Base-by-base conservation (phyloP, 1,140 invertebrate genomes). In the Phymastichus coffea region DNA sequence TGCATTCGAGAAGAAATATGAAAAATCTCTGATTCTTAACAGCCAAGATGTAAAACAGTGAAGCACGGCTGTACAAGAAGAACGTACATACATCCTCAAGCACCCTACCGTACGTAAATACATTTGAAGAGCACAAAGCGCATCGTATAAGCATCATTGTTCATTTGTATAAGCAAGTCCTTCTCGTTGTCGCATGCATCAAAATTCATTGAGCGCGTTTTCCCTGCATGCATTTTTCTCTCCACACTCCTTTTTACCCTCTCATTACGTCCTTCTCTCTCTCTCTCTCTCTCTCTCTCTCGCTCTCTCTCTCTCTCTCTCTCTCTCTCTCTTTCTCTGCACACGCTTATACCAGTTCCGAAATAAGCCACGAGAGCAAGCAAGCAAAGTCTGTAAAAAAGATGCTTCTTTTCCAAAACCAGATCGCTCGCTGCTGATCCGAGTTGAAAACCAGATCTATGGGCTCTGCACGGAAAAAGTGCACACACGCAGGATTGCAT, bases 391-490 rank as follows among this genome's bases (percentile, higher is more conserved):
- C 47, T 51, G 56, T 41, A 58, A 51, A 58, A 58, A 58, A 41
- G 28, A 20, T 15, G 26, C 19, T 63, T 64, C 62, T 66, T 61
- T 61, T 66, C 57, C 41, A 61, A 47, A 66, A 66, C 64, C 62
- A 66, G 62, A 61, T 63, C 52, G 17, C 25, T 6, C 33, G 3
- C 19, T 25, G 17, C n/a, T 14, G 1, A 26, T 4, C 20, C 23
- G 38, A 43, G 44, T n/a, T 28, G 33, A 40, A 57, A 57, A 48
- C 22, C 33, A 65, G 53, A 65, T 63, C 61, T 65, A n/a, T n/a
- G 35, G 61, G 60, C 56, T 17, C 28, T 35, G 52, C 48, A 58
- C 54, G 30, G 23, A 26, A 57, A 57, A 57, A 57, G 55, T 54
- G 49, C 48, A 65, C 44, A 17, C 54, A 44, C 22, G 38, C 22